Percentiles rank a stretch among this genome's conserved stretches.
Evolutionary conservation across 2,797 vertebrate genomes (phyloP).

Genomic region (Poeciliopsis presidionis): DNA sequence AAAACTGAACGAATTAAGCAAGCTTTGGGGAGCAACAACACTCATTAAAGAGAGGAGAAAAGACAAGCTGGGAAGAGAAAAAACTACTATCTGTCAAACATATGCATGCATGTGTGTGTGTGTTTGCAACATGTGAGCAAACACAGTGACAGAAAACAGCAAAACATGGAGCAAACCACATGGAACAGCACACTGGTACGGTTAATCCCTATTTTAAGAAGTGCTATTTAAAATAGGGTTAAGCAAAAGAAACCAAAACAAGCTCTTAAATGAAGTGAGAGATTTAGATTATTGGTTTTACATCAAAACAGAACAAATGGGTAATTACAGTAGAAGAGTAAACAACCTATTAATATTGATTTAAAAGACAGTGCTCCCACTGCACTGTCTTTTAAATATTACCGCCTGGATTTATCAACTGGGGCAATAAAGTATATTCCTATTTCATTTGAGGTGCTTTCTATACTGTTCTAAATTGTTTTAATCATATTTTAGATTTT

Average conservation of each 20-base stretch:
- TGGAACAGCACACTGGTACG: background rate
- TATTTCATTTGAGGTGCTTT: background rate
- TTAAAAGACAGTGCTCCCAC: too few relatives aligned
- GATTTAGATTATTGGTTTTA: background rate
- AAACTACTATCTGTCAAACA: conserved; percentile 46
- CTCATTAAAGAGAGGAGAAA: conserved; percentile 47
- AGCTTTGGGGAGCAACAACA: conserved; percentile 52
- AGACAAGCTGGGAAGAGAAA: conserved; percentile 22
- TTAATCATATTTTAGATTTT: background rate
- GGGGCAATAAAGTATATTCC: background rate
- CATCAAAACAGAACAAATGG: background rate
- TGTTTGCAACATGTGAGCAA: background rate
- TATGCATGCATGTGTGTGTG: background rate
- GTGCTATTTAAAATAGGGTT: background rate
- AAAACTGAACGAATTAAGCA: conserved; percentile 56
- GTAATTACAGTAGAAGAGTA: background rate
- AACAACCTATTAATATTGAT: background rate
- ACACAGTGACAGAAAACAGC: conserved; percentile 19
- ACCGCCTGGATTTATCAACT: background rate
- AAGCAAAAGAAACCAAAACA: background rate
- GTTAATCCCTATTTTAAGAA: too few relatives aligned
- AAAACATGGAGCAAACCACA: conserved; percentile 5
- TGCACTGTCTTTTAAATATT: background rate
- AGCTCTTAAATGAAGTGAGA: background rate
- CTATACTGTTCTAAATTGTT: background rate